A percentile compares a stretch with the other conserved stretches of the same genome.
Conservation (phyloP, 2,888 invertebrate species). For the Pollenia griseotomentosa region DNA sequence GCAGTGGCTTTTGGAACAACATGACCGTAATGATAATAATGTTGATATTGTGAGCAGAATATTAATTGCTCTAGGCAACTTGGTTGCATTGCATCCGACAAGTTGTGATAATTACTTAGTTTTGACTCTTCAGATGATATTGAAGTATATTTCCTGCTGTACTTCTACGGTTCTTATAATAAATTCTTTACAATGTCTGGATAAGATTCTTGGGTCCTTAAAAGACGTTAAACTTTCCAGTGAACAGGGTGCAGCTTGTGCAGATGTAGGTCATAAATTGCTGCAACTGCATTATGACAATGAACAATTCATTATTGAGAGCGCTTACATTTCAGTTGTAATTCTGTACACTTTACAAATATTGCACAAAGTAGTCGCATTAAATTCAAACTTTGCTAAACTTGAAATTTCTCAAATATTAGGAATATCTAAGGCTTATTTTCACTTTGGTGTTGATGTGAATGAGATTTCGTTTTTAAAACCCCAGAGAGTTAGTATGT, state of each 20-base stretch:
- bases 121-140: background rate
- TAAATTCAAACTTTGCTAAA: constrained; percentile 79
- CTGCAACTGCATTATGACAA: constrained; percentile 45
- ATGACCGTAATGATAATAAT: background rate
- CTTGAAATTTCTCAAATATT: constrained; percentile 85
- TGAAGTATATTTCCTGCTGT: background rate
- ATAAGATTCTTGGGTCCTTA: constrained; percentile 34
- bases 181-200: constrained; percentile 46
- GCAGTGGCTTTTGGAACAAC: constrained; percentile 34
- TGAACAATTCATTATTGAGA: background rate
- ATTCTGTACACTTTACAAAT: constrained; percentile 74
- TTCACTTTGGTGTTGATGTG: constrained; percentile 85
- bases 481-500: constrained; percentile 86
- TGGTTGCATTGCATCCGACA: constrained; percentile 40
- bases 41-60: background rate
- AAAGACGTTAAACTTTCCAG: constrained; percentile 43
- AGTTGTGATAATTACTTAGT: constrained; percentile 16
- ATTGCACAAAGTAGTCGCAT: constrained; percentile 78
- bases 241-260: constrained; percentile 5
- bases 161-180: constrained; percentile 9
- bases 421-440: constrained; percentile 86
- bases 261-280: constrained; percentile 34
- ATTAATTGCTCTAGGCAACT: background rate
- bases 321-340: constrained; percentile 7
- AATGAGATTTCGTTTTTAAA: constrained; percentile 76